Evolutionary conservation across 2,888 invertebrate species (phyloP).

Genomic region (Andrena flavipes): DNA sequence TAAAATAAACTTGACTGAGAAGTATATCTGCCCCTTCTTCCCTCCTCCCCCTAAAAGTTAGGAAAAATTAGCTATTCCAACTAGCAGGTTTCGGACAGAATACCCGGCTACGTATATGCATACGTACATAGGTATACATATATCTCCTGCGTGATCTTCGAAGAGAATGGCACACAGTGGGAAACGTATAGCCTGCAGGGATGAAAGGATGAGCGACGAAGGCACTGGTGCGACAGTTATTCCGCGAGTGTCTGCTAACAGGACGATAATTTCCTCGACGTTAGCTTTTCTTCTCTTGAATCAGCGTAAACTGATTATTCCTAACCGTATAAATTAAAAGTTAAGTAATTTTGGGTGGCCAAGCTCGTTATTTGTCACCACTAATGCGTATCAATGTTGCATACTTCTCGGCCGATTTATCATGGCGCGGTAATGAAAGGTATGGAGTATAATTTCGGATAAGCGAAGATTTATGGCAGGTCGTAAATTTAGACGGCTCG

Average conservation of each 20-base stretch:
- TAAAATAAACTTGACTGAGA: neutral
- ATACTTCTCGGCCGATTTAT: conserved; percentile 53
- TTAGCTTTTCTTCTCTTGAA: conserved; percentile 31
- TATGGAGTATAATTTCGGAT: conserved; percentile 63
- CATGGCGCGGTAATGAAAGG: conserved; percentile 60
- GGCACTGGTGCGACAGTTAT: conserved; percentile 62
- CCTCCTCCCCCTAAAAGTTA: too few relatives aligned
- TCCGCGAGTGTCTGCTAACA: conserved; percentile 44
- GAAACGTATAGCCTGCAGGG: conserved; percentile 43
- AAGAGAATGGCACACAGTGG: conserved; percentile 35
- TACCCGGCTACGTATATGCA: neutral
- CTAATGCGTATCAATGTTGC: conserved; percentile 49
- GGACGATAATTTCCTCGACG: conserved; percentile 36
- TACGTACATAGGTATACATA: neutral
- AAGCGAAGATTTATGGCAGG: conserved; percentile 62
- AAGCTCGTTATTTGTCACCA: conserved; percentile 48
- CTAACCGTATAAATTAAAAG: conserved; percentile 47
- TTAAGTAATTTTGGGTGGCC: conserved; percentile 21
- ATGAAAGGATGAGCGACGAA: conserved; percentile 43
- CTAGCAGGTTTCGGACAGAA: conserved; percentile 52
- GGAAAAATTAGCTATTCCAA: neutral
- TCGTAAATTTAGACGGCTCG: conserved; percentile 59
- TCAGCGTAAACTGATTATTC: conserved; percentile 25
- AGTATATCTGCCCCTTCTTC: neutral
- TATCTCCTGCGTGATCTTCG: conserved; percentile 51